Percentiles rank a stretch among this genome's conserved stretches.
These are phyloP conservation scores for Cathartes aura DNA, from an alignment of 2,113 vertebrate genomes.

Conservation along the genomic window DNA sequence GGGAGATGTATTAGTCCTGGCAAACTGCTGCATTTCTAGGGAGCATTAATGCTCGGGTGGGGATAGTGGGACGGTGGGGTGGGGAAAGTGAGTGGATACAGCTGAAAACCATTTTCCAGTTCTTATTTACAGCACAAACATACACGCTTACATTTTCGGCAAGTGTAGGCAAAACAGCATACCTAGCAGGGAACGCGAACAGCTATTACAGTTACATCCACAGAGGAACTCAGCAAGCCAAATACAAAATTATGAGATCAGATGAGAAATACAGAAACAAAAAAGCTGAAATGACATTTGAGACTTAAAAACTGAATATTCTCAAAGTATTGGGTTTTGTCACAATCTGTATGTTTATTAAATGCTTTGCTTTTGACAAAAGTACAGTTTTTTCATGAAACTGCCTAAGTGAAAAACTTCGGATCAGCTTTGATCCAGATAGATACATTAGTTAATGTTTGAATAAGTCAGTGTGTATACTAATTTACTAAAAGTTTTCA, in stretches of 20 bases:
- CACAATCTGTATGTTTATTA: background rate
- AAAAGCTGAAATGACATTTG: background rate
- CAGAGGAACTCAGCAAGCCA: background rate
- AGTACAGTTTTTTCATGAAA: background rate
- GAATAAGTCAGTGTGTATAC: background rate
- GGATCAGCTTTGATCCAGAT: background rate
- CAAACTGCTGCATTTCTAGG: background rate
- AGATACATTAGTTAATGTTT: background rate
- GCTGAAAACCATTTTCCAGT: background rate
- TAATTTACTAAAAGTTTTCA: background rate
- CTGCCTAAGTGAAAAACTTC: background rate
- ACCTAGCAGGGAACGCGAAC: background rate
- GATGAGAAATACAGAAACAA: background rate
- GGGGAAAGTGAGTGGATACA: background rate
- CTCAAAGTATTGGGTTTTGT: background rate
- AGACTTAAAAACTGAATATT: background rate
- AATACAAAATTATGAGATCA: background rate
- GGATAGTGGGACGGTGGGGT: background rate
- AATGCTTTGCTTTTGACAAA: background rate
- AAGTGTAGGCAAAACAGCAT: background rate
- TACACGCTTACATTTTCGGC: accelerated
- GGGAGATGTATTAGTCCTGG: background rate
- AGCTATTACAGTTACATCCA: background rate
- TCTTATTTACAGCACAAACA: background rate
- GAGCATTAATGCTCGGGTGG: background rate